A percentile compares a stretch with the other conserved stretches of the same genome.
Evolutionary conservation across 2,888 invertebrate species (phyloP).

Genomic region (Tuta absoluta): DNA sequence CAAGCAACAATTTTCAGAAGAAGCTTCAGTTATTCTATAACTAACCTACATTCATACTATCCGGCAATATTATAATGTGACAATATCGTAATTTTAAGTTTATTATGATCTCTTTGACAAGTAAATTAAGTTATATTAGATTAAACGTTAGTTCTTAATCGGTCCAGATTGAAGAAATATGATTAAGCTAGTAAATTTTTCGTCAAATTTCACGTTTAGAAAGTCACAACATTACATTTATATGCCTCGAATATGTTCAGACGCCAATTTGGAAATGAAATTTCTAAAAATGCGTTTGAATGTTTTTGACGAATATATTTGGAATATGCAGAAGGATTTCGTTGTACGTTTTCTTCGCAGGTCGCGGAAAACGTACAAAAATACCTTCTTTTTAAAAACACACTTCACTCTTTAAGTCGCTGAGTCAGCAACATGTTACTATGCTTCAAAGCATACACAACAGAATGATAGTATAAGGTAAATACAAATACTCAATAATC

Average conservation of each 20-base stretch:
- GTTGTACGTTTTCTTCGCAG: constrained; percentile 45
- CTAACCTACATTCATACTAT: constrained; percentile 25
- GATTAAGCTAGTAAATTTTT: constrained; percentile 30
- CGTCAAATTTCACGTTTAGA: constrained; percentile 21
- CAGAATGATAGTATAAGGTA: constrained; percentile 51
- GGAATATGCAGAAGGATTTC: constrained; percentile 31
- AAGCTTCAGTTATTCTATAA: constrained; percentile 24
- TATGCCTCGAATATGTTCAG: constrained; percentile 53
- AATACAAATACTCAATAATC: constrained; percentile 77
- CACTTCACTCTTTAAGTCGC: neutral
- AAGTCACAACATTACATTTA: constrained; percentile 48
- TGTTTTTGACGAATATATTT: constrained; percentile 55
- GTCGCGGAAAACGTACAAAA: constrained; percentile 42
- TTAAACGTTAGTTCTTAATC: constrained; percentile 47
- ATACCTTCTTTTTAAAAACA: neutral
- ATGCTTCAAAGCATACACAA: constrained; percentile 36
- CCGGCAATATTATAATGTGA: constrained; percentile 67
- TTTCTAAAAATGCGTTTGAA: constrained; percentile 53
- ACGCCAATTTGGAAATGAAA: constrained; percentile 58
- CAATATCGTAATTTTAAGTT: constrained; percentile 71
- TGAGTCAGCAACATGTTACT: constrained; percentile 4
- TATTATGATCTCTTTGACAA: constrained; percentile 80
- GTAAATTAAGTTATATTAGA: constrained; percentile 71
- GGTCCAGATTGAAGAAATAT: constrained; percentile 36
- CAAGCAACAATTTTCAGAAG: constrained; percentile 16